These are phyloP conservation scores for Channa maculata DNA, from an alignment of 2,113 vertebrate genomes.

Conservation along the genomic window DNA sequence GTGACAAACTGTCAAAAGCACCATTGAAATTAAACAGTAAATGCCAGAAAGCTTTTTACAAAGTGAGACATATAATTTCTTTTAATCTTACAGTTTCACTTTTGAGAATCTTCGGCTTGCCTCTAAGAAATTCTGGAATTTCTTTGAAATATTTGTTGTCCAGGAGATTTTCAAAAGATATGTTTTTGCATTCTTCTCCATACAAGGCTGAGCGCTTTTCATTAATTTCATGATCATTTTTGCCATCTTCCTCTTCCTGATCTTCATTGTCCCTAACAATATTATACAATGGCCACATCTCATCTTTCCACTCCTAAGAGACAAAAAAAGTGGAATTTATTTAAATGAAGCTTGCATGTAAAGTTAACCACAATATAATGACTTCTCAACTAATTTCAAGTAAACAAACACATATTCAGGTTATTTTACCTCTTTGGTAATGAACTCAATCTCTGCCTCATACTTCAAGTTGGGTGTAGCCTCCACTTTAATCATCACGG, in stretches of 20 bases:
- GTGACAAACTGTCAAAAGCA: no score
- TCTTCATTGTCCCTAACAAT: background rate
- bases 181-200: conserved; percentile 41
- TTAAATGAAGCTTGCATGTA: background rate
- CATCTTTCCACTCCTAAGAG: no score
- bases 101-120: conserved; percentile 5
- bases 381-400: background rate
- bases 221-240: background rate
- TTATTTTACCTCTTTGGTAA: conserved; percentile 57
- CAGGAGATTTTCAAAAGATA: background rate
- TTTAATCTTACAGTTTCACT: conserved; percentile 41
- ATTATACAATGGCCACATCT: no score
- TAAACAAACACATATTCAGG: background rate
- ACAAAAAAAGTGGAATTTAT: background rate
- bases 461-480: conserved; percentile 9
- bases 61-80: no score
- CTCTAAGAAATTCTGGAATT: conserved; percentile 28
- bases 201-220: conserved; percentile 54
- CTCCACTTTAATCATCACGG: conserved; percentile 73
- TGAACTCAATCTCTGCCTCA: conserved; percentile 72
- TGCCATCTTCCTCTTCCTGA: background rate
- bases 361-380: background rate
- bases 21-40: no score
- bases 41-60: no score
- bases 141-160: conserved; percentile 39